These are phyloP conservation scores for Augochlorella aurata DNA, from an alignment of 2,888 invertebrate species.

Conservation along the genomic window DNA sequence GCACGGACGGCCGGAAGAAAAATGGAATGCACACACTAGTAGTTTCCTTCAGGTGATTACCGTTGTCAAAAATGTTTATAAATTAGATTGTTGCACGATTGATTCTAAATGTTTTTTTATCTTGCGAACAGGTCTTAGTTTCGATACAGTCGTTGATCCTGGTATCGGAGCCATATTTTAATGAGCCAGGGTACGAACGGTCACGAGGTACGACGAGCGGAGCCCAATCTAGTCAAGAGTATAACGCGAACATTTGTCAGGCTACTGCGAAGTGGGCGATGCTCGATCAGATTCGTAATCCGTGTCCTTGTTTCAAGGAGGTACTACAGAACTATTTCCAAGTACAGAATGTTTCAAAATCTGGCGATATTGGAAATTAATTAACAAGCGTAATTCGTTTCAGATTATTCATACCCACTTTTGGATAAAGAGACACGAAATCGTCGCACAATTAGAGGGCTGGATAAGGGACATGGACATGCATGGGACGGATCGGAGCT, in stretches of 20 bases:
- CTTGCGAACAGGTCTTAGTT: conserved; percentile 88
- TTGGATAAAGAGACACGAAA: conserved; percentile 96
- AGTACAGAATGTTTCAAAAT: not conserved
- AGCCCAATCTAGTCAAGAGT: conserved; percentile 94
- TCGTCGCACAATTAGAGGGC: conserved; percentile 92
- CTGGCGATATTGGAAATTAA: not conserved
- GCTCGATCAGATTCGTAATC: conserved; percentile 95
- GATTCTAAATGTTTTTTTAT: not conserved
- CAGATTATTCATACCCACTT: conserved; percentile 96
- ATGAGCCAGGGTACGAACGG: conserved; percentile 96
- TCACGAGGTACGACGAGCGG: conserved; percentile 94
- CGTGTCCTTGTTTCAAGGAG: conserved; percentile 95
- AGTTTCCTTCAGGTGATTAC: conserved; percentile 90
- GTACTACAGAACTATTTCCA: conserved; percentile 80
- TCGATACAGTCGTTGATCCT: conserved; percentile 96
- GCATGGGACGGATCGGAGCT: conserved; percentile 89
- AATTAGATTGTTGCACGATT: not conserved
- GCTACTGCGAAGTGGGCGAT: conserved; percentile 98
- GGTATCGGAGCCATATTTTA: conserved; percentile 96
- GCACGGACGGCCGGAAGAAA: conserved; percentile 98
- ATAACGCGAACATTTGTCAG: conserved; percentile 97
- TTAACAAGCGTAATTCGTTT: not conserved
- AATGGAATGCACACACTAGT: conserved; percentile 98
- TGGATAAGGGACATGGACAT: conserved; percentile 95
- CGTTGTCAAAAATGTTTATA: not conserved